These are phyloP conservation scores for Ceryle rudis DNA, from an alignment of 2,797 vertebrate genomes.

Conservation along the genomic window DNA sequence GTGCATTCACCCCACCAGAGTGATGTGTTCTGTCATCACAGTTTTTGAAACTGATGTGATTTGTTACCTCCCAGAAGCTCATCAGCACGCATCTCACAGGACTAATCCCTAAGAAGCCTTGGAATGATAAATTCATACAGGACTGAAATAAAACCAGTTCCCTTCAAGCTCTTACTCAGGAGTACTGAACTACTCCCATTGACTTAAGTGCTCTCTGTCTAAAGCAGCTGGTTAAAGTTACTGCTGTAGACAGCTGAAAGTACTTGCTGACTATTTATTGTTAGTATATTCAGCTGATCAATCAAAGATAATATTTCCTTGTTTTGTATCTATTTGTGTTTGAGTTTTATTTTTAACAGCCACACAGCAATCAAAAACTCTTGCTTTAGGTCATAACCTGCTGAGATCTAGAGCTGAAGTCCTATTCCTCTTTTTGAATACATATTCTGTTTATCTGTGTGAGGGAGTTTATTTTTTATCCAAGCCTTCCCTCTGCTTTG, in stretches of 20 bases:
- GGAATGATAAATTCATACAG: neutral
- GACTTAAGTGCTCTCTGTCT: neutral
- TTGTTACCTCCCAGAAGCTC: neutral
- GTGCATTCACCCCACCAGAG: fast-evolving
- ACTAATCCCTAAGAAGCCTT: neutral
- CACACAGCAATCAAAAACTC: neutral
- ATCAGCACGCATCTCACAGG: neutral
- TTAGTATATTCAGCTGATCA: neutral
- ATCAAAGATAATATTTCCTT: neutral
- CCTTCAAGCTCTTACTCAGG: neutral
- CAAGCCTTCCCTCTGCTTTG: neutral
- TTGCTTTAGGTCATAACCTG: neutral
- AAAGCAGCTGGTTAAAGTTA: neutral
- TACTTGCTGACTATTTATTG: neutral
- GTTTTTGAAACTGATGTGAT: neutral
- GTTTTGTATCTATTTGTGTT: neutral
- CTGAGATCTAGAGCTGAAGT: neutral
- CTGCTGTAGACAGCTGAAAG: neutral
- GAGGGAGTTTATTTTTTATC: neutral
- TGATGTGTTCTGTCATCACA: neutral
- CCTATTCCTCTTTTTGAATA: neutral
- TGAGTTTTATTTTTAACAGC: neutral
- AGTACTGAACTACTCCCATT: neutral
- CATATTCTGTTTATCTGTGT: neutral
- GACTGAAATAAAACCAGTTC: neutral